Conservation (phyloP, 1,140 invertebrate genomes). For the Trinorchestia longiramus region DNA sequence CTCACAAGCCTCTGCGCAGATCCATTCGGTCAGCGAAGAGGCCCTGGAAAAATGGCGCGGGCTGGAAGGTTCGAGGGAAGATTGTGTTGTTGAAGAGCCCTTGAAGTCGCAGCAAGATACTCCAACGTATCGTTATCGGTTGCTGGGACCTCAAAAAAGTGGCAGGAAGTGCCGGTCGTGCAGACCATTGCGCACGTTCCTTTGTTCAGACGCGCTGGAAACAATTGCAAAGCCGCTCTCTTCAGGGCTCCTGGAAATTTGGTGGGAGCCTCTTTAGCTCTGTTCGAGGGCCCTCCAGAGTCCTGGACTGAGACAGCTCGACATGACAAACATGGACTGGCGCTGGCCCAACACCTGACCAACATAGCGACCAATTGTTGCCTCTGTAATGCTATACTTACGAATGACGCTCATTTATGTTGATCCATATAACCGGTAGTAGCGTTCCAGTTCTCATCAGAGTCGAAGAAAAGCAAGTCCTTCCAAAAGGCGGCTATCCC, state of each 20-base stretch:
- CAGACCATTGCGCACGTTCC: conserved; percentile 53
- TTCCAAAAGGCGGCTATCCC: conserved; percentile 40
- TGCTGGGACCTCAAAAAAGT: conserved; percentile 17
- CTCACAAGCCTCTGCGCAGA: not conserved
- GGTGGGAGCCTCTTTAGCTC: conserved; percentile 34
- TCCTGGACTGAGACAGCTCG: conserved; percentile 48
- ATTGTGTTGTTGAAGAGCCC: conserved; percentile 41
- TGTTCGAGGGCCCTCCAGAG: conserved; percentile 26
- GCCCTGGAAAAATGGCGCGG: conserved; percentile 2
- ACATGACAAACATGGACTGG: conserved; percentile 38
- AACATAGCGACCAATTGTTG: not conserved
- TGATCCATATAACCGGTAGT: not conserved
- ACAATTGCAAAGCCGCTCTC: conserved; percentile 51
- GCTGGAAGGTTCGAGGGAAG: conserved; percentile 33
- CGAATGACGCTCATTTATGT: not conserved
- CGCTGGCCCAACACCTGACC: not conserved
- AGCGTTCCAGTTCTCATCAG: conserved; percentile 11
- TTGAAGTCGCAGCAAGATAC: conserved; percentile 30
- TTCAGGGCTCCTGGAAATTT: conserved; percentile 35
- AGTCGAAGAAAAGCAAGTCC: conserved; percentile 34
- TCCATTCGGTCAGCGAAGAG: conserved; percentile 11
- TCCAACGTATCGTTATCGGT: conserved; percentile 48
- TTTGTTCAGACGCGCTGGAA: conserved; percentile 45
- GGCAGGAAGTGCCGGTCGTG: conserved; percentile 33
- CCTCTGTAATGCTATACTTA: not conserved